Conservation (phyloP, 2,888 invertebrate genomes). For the Diaphora mendica region DNA sequence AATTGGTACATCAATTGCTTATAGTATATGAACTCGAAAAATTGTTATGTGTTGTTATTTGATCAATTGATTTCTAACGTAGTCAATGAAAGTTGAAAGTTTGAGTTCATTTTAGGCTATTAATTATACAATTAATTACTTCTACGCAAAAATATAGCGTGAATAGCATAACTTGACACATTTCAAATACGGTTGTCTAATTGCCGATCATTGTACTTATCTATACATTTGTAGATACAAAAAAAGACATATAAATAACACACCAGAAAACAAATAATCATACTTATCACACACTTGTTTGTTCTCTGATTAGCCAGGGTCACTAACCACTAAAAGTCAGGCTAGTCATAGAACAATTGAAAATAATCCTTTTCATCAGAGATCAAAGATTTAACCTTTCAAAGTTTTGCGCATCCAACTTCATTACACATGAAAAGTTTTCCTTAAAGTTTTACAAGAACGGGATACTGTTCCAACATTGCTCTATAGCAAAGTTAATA, state of each 20-base stretch:
- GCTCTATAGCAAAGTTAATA: conserved; percentile 35
- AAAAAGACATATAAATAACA: not conserved
- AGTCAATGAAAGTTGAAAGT: not conserved
- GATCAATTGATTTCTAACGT: not conserved
- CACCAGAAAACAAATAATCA: not conserved
- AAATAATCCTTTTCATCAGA: not conserved
- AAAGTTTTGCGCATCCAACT: conserved; percentile 10
- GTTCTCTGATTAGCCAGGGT: not conserved
- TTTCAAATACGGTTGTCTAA: not conserved
- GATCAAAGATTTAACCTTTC: conserved; percentile 8
- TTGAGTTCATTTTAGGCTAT: too few relatives aligned
- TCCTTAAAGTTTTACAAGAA: conserved; percentile 21
- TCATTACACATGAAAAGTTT: conserved; percentile 22
- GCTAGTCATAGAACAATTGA: not conserved
- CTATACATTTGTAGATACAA: not conserved
- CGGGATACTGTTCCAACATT: conserved; percentile 21
- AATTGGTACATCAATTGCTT: conserved; percentile 36
- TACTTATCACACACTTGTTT: not conserved
- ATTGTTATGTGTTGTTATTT: not conserved
- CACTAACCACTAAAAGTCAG: not conserved
- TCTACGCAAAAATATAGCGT: not conserved
- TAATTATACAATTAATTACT: not conserved
- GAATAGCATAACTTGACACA: not conserved
- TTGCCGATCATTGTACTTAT: not conserved
- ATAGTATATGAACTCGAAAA: not conserved